phyloP scores from a whole-genome alignment of 1,140 invertebrate species.

The Mizuhopecten yessoensis region DNA sequence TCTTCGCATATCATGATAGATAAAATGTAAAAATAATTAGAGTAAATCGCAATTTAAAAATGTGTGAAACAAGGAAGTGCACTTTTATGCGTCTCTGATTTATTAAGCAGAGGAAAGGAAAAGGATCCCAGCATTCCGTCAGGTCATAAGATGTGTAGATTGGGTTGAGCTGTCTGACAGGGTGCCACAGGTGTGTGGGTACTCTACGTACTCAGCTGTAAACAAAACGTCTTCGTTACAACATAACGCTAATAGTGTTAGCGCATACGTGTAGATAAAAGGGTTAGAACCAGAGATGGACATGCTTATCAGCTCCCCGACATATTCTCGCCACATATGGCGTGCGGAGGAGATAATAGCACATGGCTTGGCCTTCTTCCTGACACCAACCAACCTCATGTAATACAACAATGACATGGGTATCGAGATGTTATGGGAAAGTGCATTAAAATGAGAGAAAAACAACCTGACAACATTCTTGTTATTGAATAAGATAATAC shows the following conservation, averaged over 20 bases:
- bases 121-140: background rate
- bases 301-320: background rate
- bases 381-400: background rate
- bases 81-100: background rate
- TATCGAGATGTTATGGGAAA: slow-evolving; percentile 11
- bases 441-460: background rate
- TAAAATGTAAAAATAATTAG: background rate
- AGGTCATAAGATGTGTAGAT: background rate
- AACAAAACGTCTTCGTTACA: background rate
- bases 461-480: background rate
- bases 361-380: background rate
- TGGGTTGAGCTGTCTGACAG: background rate
- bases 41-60: too few species aligned
- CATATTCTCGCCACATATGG: slow-evolving; percentile 16
- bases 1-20: background rate
- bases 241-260: background rate
- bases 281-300: slow-evolving; percentile 5
- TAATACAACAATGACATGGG: background rate
- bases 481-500: too few species aligned
- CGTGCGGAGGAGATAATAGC: background rate
- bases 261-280: background rate
- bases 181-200: background rate
- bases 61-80: background rate
- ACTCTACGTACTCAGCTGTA: background rate
- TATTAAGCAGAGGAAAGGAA: background rate